A percentile compares a stretch with the other conserved stretches of the same genome.
phyloP scores from a whole-genome alignment of 2,113 vertebrate genomes.

The Pogona vitticeps region DNA sequence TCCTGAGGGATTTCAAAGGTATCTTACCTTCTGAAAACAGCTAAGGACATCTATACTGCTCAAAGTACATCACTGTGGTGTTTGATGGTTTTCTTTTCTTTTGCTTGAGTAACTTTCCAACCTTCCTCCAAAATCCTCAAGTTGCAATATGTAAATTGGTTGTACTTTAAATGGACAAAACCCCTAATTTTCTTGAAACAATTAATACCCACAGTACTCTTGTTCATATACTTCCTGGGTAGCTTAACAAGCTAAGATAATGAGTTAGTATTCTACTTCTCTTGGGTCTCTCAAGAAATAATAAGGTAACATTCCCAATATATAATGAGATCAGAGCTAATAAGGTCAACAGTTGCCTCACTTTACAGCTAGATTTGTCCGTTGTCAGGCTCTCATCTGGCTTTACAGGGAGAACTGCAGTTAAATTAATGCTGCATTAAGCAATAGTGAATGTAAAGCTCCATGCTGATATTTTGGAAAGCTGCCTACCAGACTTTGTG shows the following conservation, averaged over 20 bases:
- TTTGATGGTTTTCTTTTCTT: background rate
- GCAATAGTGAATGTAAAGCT: background rate
- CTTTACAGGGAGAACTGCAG: background rate
- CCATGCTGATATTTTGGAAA: background rate
- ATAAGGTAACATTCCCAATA: conserved; percentile 32
- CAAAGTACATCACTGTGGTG: background rate
- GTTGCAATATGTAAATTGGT: background rate
- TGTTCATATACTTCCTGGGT: background rate
- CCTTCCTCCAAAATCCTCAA: background rate
- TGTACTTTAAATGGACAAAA: background rate
- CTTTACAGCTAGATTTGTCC: background rate
- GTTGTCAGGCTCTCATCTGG: background rate
- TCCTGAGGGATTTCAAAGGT: background rate
- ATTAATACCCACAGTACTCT: background rate
- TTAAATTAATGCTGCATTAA: conserved; percentile 37
- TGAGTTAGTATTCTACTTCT: conserved; percentile 12
- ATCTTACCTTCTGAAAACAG: background rate
- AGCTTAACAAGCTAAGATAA: conserved; percentile 22
- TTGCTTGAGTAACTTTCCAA: background rate
- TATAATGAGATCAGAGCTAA: conserved; percentile 36
- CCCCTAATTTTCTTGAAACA: conserved; percentile 5
- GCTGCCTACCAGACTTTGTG: background rate
- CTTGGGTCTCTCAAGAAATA: conserved; percentile 13
- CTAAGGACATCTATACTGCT: background rate
- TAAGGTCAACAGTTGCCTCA: conserved; percentile 26